Base-by-base conservation (phyloP, 2,797 vertebrate species). In the Tokudaia muenninki region DNA sequence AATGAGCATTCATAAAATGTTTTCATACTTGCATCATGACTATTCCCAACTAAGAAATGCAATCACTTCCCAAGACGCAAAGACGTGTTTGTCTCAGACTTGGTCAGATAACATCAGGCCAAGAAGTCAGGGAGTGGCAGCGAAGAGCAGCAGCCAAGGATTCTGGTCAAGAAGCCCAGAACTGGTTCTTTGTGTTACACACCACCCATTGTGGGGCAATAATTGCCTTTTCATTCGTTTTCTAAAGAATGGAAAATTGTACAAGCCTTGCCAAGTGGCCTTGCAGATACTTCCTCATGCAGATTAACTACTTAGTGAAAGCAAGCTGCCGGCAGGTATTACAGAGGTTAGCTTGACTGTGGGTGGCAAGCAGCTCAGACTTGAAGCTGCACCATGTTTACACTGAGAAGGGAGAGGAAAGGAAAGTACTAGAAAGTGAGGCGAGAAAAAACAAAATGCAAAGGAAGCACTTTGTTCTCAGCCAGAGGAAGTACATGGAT, bases 211-310 rank as follows among this genome's bases (percentile, higher is more conserved):
- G 94, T 97, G 92, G 97, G 44, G 92, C 93, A 96, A 98, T 96
- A 91, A 95, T 63, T 98, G 91, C 84, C 97, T 98, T 96, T 98
- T 98, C 93, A 90, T 97, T 96, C 5, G 22, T 91, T 98, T 96
- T 95, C 86, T 67, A 91, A 97, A 96, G 97, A 97, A 95, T 31
- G 97, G 96, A 97, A 97, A 98, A 94, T 97, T 77, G 80, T 77
- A 77, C 77, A 52, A 24, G n/a, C 86, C 91, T 97, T 87, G 95
- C 96, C 96, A 97, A 97, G 77, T 78, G 93, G 75, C 80, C 97
- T 96, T 97, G 84, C 50, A 97, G 90, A 94, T 96, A 96, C 92
- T 98, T 97, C 17, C 2, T 96, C 81, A 96, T 83, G 29, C 94
- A 97, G 92, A 95, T 95, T 97, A 95, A 97, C 96, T 93, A 95